Conservation (phyloP, 37 sponge, comb jelly and placozoan genomes). For the Geodia barretti region DNA sequence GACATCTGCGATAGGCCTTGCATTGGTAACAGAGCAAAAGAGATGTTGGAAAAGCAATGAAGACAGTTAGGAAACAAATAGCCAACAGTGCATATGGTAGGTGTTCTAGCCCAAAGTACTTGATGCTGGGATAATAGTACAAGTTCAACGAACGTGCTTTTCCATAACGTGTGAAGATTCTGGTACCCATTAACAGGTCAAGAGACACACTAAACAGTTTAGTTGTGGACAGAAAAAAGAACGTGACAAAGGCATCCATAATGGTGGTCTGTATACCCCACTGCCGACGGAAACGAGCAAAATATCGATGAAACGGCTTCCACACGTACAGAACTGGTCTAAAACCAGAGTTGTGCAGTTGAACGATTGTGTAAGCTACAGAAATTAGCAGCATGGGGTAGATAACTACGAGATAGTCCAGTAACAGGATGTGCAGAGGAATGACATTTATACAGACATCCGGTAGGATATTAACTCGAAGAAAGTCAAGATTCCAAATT, state of each 20-base stretch:
- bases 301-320: neutral
- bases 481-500: conserved; percentile 1
- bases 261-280: neutral
- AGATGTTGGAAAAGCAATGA: neutral
- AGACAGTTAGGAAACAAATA: neutral
- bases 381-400: neutral
- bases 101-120: neutral
- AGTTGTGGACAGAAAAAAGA: neutral
- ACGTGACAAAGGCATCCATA: neutral
- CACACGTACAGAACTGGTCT: neutral
- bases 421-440: neutral
- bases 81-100: neutral
- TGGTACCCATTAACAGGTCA: neutral
- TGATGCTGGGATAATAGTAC: neutral
- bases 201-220: neutral
- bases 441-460: neutral
- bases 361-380: neutral
- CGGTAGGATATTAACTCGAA: neutral
- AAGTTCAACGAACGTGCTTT: neutral
- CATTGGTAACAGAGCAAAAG: neutral
- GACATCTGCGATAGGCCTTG: neutral
- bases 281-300: neutral
- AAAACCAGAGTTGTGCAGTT: neutral
- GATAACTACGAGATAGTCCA: neutral
- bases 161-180: neutral